phyloP scores from a whole-genome alignment of 2,888 invertebrate genomes.

The Amblyteles armatorius region DNA sequence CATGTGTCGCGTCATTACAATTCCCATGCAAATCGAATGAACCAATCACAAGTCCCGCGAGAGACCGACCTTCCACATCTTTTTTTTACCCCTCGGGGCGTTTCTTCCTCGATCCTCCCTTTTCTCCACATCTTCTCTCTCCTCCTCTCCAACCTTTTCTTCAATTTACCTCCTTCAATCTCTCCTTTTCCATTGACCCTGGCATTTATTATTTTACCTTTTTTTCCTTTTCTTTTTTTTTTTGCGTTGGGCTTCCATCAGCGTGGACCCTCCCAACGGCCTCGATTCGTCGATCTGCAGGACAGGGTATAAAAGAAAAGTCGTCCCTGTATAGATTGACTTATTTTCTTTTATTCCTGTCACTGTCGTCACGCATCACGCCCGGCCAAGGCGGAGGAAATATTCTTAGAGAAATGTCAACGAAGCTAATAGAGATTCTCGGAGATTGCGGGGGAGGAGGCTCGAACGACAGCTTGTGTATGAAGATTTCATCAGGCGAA shows the following conservation, averaged over 20 bases:
- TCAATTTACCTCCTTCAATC: conserved; percentile 48
- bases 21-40: conserved; percentile 76
- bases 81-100: conserved; percentile 27
- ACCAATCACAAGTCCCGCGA: conserved; percentile 74
- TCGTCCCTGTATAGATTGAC: conserved; percentile 7
- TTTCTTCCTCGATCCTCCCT: conserved; percentile 24
- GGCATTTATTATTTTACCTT: conserved; percentile 57
- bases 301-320: conserved; percentile 21
- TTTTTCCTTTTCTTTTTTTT: neutral
- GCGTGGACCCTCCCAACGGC: conserved; percentile 11
- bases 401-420: conserved; percentile 33
- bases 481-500: conserved; percentile 31
- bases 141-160: conserved; percentile 48
- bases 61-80: conserved; percentile 60
- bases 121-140: conserved; percentile 29
- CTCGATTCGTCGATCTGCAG: conserved; percentile 29
- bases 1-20: conserved; percentile 76
- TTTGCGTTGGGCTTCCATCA: conserved; percentile 20
- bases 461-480: conserved; percentile 10
- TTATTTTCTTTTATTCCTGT: conserved; percentile 20
- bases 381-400: conserved; percentile 3
- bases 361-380: conserved; percentile 15
- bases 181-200: conserved; percentile 44
- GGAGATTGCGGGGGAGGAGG: neutral
- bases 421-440: conserved; percentile 28